These are phyloP conservation scores for Melitaea cinxia DNA, from an alignment of 1,140 invertebrate genomes.

Conservation along the genomic window DNA sequence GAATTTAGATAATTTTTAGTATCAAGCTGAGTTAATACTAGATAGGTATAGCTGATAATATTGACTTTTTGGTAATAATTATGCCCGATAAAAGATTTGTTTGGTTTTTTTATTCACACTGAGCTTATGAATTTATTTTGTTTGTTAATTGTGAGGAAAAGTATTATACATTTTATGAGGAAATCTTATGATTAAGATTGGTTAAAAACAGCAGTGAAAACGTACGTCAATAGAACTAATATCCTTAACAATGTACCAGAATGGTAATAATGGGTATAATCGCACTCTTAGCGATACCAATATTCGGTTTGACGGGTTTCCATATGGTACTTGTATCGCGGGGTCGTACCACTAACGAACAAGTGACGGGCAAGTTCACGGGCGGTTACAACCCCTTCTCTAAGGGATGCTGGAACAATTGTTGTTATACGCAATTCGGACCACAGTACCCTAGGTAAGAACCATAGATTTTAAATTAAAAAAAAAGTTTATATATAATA, in stretches of 20 bases:
- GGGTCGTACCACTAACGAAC: slow-evolving; percentile 99
- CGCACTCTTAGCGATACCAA: slow-evolving; percentile 95
- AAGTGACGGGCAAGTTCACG: slow-evolving; percentile 99
- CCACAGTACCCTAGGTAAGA: slow-evolving; percentile 97
- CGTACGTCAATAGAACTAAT: not conserved
- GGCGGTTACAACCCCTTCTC: slow-evolving; percentile 98
- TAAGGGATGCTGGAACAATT: slow-evolving; percentile 95
- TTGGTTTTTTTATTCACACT: no score
- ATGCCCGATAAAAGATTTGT: no score
- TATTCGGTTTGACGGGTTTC: slow-evolving; percentile 98
- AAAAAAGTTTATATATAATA: no score
- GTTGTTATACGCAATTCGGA: slow-evolving; percentile 97
- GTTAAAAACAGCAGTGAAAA: no score
- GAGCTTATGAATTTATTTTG: no score
- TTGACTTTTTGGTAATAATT: no score
- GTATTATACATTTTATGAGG: no score
- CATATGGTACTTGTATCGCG: slow-evolving; percentile 98
- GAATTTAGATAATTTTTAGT: no score
- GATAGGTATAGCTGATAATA: no score
- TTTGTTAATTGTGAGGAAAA: no score
- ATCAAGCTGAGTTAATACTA: no score
- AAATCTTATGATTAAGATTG: no score
- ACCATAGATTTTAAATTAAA: not conserved
- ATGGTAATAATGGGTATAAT: slow-evolving; percentile 96
- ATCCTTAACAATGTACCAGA: slow-evolving; percentile 84